phyloP scores from a whole-genome alignment of 2,797 vertebrate genomes.

The Tinamus major region DNA sequence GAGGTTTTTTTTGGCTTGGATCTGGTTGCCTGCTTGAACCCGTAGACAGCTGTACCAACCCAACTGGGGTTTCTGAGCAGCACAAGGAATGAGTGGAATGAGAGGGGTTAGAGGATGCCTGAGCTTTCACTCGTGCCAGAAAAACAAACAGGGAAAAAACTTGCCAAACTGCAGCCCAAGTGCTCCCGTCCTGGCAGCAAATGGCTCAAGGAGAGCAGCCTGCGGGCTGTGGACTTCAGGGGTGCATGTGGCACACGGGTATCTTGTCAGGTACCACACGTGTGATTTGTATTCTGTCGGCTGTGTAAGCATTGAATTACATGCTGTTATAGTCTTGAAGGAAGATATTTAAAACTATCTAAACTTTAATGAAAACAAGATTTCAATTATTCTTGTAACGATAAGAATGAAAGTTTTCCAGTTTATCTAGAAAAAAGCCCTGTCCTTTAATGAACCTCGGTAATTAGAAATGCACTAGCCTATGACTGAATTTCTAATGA shows the following conservation, averaged over 20 bases:
- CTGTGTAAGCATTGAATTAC: slow-evolving; percentile 52
- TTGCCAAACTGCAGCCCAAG: not conserved
- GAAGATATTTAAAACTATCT: slow-evolving; percentile 56
- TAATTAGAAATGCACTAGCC: slow-evolving; percentile 54
- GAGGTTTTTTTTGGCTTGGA: not conserved
- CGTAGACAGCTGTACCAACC: not conserved
- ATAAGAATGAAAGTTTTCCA: slow-evolving; percentile 60
- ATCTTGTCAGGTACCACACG: not conserved
- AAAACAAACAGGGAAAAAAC: not conserved
- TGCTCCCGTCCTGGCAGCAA: not conserved
- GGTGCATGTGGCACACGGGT: not conserved
- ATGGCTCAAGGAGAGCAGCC: not conserved
- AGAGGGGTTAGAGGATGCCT: not conserved
- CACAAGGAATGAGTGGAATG: slow-evolving; percentile 22
- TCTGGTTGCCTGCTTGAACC: not conserved
- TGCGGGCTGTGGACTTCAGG: not conserved
- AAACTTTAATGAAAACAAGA: slow-evolving; percentile 67
- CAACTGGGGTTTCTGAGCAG: not conserved
- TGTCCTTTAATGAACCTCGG: slow-evolving; percentile 33
- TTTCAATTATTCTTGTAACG: slow-evolving; percentile 54
- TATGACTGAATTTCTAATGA: slow-evolving; percentile 53
- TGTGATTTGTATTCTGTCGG: slow-evolving; percentile 50
- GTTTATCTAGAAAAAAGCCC: slow-evolving; percentile 54
- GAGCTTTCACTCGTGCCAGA: not conserved
- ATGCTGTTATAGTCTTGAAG: slow-evolving; percentile 47